A percentile compares a stretch with the other conserved stretches of the same genome.
phyloP scores from a whole-genome alignment of 2,113 vertebrate genomes.

The Trinectes maculatus region DNA sequence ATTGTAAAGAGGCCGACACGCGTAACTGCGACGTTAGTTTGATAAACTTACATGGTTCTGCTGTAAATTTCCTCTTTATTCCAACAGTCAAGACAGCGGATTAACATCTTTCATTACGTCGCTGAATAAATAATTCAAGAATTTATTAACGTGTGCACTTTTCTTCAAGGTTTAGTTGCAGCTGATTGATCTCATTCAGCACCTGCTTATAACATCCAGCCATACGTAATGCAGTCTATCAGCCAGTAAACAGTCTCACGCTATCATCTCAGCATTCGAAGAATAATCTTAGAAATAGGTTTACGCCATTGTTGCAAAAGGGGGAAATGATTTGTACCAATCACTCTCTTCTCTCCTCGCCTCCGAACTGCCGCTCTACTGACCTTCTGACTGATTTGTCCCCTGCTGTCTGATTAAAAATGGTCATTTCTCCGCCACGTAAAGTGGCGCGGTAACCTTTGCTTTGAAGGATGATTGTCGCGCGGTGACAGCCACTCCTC shows the following conservation, averaged over 20 bases:
- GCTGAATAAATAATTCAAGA: too few relatives aligned
- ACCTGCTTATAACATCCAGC: not conserved
- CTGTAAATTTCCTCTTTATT: conserved; percentile 60
- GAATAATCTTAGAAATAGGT: conserved; percentile 45
- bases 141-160: too few relatives aligned
- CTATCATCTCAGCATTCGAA: conserved; percentile 24
- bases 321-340: conserved; percentile 93
- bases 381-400: conserved; percentile 91
- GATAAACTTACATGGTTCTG: too few relatives aligned
- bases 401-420: conserved; percentile 91
- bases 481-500: conserved; percentile 95
- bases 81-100: conserved; percentile 59
- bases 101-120: too few relatives aligned
- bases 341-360: conserved; percentile 92
- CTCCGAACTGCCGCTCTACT: conserved; percentile 92
- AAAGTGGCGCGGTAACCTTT: conserved; percentile 91
- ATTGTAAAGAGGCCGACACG: too few relatives aligned
- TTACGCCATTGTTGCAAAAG: conserved; percentile 82
- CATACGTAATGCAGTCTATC: conserved; percentile 1
- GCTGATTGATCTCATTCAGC: not conserved
- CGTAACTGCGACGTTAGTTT: too few relatives aligned
- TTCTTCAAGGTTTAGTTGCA: not conserved
- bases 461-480: conserved; percentile 94
- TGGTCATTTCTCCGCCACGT: conserved; percentile 74
- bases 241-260: conserved; percentile 17